phyloP scores from a whole-genome alignment of 2,113 vertebrate species.

The Monopterus albus region DNA sequence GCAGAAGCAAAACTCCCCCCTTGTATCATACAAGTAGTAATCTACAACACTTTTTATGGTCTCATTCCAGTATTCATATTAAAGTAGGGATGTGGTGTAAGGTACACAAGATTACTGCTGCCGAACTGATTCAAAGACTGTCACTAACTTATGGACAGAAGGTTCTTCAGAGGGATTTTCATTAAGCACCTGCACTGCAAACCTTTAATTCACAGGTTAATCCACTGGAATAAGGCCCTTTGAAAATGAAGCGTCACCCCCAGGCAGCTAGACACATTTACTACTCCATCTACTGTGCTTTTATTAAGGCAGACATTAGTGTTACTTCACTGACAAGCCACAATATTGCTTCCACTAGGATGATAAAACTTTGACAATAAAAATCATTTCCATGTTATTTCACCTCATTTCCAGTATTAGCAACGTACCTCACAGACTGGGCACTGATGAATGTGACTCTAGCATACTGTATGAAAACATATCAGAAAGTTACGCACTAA shows the following conservation, averaged over 20 bases:
- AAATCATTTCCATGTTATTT: slow-evolving; percentile 3
- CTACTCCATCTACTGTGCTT: slow-evolving; percentile 7
- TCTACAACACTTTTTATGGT: slow-evolving; percentile 11
- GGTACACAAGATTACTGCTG: background rate
- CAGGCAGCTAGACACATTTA: slow-evolving; percentile 13
- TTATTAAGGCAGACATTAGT: slow-evolving; percentile 60
- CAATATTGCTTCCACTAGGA: slow-evolving; percentile 22
- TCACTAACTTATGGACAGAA: background rate
- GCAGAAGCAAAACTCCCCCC: slow-evolving; percentile 26
- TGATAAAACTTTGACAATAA: background rate
- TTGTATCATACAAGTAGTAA: background rate
- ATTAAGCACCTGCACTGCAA: slow-evolving; percentile 5
- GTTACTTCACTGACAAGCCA: slow-evolving; percentile 53
- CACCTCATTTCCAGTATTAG: slow-evolving; percentile 1
- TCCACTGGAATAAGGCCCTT: slow-evolving; percentile 31
- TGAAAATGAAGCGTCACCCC: slow-evolving; percentile 35
- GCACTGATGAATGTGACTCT: background rate
- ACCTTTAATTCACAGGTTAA: slow-evolving; percentile 40
- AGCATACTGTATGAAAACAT: slow-evolving; percentile 15
- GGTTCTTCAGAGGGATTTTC: slow-evolving; percentile 12
- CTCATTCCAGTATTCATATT: background rate
- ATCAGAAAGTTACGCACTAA: slow-evolving; percentile 41
- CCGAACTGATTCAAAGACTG: background rate
- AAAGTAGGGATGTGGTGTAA: background rate
- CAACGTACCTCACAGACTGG: background rate